Evolutionary conservation across 2,797 vertebrate species (phyloP).

Genomic region (Threskiornis aethiopicus): DNA sequence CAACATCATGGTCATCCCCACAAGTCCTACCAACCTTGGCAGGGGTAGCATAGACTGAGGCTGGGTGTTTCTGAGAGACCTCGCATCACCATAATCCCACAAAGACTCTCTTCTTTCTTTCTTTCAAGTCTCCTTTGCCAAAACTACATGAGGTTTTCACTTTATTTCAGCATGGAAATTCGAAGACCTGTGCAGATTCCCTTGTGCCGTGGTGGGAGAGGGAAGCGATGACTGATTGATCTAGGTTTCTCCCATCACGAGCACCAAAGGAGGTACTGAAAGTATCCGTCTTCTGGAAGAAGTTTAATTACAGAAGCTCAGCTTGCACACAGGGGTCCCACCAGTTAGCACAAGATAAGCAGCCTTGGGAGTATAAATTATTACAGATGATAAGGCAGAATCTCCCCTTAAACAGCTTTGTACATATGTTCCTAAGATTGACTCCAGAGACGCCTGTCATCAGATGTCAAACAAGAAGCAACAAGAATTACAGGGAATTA

Average conservation of each 20-base stretch:
- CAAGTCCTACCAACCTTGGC: neutral
- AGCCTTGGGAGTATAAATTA: neutral
- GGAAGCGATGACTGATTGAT: neutral
- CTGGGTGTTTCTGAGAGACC: neutral
- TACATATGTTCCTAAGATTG: neutral
- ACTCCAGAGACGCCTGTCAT: conserved; percentile 6
- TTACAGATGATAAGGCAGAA: neutral
- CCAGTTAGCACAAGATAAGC: neutral
- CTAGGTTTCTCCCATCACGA: neutral
- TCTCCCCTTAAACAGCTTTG: neutral
- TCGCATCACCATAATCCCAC: neutral
- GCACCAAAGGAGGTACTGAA: neutral
- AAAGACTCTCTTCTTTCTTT: neutral
- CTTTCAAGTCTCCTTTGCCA: neutral
- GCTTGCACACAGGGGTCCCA: neutral
- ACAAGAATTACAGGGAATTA: neutral
- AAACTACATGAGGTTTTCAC: neutral
- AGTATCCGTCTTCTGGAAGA: neutral
- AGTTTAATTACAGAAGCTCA: neutral
- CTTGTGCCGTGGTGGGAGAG: rapidly evolving
- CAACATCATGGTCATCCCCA: neutral
- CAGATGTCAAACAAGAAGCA: neutral
- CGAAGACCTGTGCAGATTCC: neutral
- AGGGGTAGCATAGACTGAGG: neutral
- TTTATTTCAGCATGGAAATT: neutral